A percentile compares a stretch with the other conserved stretches of the same genome.
Evolutionary conservation across 2,888 invertebrate species (phyloP).

Genomic region (Stomorhina lunata): DNA sequence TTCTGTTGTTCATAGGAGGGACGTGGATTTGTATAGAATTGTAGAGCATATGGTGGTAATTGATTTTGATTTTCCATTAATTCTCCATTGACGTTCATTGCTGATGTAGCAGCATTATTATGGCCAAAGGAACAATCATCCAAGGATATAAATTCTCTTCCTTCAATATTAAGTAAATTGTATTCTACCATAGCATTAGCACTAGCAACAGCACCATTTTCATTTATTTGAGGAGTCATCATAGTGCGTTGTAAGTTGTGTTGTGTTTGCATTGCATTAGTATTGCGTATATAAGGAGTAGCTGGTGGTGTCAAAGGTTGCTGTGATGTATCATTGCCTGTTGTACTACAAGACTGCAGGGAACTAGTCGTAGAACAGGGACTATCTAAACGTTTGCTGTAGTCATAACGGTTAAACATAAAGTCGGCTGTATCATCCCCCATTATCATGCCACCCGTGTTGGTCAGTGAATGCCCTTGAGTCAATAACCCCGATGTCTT

Average conservation of each 20-base stretch:
- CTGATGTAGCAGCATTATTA: neutral
- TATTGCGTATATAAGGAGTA: conserved; percentile 73
- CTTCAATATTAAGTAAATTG: conserved; percentile 72
- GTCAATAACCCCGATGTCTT: conserved; percentile 39
- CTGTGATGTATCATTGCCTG: conserved; percentile 69
- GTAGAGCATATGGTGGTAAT: conserved; percentile 55
- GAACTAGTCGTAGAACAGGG: conserved; percentile 78
- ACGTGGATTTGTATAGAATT: conserved; percentile 53
- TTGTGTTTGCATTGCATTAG: conserved; percentile 47
- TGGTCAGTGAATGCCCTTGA: conserved; percentile 41
- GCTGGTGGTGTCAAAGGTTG: conserved; percentile 78
- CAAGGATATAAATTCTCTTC: conserved; percentile 73
- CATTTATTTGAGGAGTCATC: conserved; percentile 63
- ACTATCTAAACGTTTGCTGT: conserved; percentile 74
- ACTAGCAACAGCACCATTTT: no score
- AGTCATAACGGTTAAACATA: conserved; percentile 68
- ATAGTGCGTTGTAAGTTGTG: conserved; percentile 69
- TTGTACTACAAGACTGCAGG: conserved; percentile 72
- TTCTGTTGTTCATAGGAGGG: conserved; percentile 41
- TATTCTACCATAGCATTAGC: no score
- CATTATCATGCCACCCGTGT: conserved; percentile 6
- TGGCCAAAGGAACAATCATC: conserved; percentile 62
- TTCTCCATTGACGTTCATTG: conserved; percentile 34
- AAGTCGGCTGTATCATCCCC: conserved; percentile 45
- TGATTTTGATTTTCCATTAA: conserved; percentile 45